Evolutionary conservation across 1,140 invertebrate species (phyloP).

Genomic region (Drosophila tsacasi): DNA sequence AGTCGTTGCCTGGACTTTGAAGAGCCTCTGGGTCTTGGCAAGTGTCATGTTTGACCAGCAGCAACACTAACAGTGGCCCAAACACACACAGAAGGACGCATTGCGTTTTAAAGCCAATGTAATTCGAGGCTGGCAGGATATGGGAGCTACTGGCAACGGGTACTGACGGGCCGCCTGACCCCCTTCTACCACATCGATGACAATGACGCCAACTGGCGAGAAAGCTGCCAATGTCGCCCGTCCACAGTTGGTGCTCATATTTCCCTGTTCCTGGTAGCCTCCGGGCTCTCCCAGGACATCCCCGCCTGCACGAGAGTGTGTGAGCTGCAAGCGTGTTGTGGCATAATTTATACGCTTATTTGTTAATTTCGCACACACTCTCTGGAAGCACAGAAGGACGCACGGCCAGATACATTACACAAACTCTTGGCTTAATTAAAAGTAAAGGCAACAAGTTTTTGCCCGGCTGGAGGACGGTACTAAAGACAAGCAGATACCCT

Average conservation of each 20-base stretch:
- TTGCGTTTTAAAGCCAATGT: constrained; percentile 71
- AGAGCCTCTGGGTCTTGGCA: constrained; percentile 21
- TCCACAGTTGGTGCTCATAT: constrained; percentile 60
- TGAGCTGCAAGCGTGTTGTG: constrained; percentile 59
- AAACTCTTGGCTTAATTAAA: constrained; percentile 80
- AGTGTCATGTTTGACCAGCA: constrained; percentile 72
- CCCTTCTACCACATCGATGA: constrained; percentile 50
- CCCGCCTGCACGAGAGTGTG: neutral
- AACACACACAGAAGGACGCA: constrained; percentile 21
- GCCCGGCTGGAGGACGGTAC: neutral
- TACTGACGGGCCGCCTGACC: neutral
- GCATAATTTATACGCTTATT: constrained; percentile 82
- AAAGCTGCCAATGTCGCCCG: constrained; percentile 53
- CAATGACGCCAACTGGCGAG: constrained; percentile 62
- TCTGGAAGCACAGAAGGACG: constrained; percentile 17
- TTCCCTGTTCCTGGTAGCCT: constrained; percentile 47
- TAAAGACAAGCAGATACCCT: constrained; percentile 43
- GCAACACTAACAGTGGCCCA: constrained; percentile 37
- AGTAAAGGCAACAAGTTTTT: constrained; percentile 67
- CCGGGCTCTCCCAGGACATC: constrained; percentile 25
- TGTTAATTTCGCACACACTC: constrained; percentile 73
- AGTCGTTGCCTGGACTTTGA: constrained; percentile 7
- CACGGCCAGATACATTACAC: constrained; percentile 46
- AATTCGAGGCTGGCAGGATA: constrained; percentile 63
- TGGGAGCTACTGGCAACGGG: constrained; percentile 26